A percentile compares a stretch with the other conserved stretches of the same genome.
Evolutionary conservation across 2,888 invertebrate species (phyloP).

Genomic region (Drosophila percnosoma): DNA sequence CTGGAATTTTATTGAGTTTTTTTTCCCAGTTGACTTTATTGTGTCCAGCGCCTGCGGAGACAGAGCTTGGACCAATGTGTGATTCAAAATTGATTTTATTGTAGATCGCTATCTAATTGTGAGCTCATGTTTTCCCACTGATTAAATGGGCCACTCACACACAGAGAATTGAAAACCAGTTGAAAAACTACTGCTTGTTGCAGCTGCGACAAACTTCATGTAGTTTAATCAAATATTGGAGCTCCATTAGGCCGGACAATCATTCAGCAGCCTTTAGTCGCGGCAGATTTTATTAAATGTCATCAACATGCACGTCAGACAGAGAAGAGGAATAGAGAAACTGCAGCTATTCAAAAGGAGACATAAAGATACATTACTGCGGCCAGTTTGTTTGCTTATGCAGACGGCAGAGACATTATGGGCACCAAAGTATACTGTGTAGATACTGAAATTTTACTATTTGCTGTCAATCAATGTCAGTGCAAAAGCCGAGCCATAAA

Average conservation of each 20-base stretch:
- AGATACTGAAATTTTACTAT: conserved; percentile 68
- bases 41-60: not conserved
- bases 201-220: conserved; percentile 37
- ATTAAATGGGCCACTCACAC: conserved; percentile 50
- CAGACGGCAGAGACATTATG: conserved; percentile 12
- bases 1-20: conserved; percentile 10
- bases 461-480: conserved; percentile 82
- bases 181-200: conserved; percentile 30
- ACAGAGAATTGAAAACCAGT: conserved; percentile 24
- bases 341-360: conserved; percentile 6
- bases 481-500: conserved; percentile 78
- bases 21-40: conserved; percentile 18
- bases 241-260: conserved; percentile 48
- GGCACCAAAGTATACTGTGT: conserved; percentile 21
- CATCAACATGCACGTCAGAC: conserved; percentile 20
- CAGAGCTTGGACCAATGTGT: conserved; percentile 34
- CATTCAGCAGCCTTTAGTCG: conserved; percentile 24
- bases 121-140: conserved; percentile 66
- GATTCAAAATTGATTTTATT: conserved; percentile 63
- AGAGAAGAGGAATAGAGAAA: not conserved
- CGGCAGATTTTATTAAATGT: conserved; percentile 34
- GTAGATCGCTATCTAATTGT: conserved; percentile 49
- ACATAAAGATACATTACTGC: conserved; percentile 19
- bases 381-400: conserved; percentile 24
- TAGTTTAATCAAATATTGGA: conserved; percentile 34